A percentile compares a stretch with the other conserved stretches of the same genome.
Evolutionary conservation across 1,140 invertebrate genomes (phyloP).

Genomic region (Pseudobourletiella spinata): DNA sequence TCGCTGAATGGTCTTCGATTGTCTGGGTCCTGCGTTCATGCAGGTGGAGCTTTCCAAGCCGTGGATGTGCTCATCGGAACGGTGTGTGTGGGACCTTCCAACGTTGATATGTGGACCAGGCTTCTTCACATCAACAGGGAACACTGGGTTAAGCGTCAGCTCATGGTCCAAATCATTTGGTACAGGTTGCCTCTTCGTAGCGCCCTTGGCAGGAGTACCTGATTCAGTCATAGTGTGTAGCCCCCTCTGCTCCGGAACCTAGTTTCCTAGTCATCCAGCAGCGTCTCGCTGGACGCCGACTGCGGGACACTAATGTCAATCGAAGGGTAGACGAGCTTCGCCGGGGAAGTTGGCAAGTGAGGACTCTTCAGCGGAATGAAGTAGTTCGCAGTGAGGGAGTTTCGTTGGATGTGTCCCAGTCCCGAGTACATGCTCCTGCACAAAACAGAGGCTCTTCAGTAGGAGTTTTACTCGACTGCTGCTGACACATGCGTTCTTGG

Average conservation of each 20-base stretch:
- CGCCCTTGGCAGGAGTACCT: background rate
- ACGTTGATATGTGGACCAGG: background rate
- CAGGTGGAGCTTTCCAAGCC: too few species aligned
- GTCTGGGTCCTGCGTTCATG: too few species aligned
- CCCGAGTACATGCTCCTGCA: too few species aligned
- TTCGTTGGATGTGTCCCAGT: slow-evolving; percentile 32
- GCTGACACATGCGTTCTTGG: too few species aligned
- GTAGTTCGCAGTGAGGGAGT: slow-evolving; percentile 46
- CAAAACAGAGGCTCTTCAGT: too few species aligned
- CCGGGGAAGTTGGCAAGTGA: slow-evolving; percentile 36
- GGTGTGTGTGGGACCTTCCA: slow-evolving; percentile 13
- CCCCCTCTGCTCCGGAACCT: background rate
- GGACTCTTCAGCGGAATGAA: slow-evolving; percentile 44
- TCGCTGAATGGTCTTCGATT: too few species aligned
- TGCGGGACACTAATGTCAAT: slow-evolving; percentile 37
- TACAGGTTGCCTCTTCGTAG: background rate
- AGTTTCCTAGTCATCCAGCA: slow-evolving; percentile 38
- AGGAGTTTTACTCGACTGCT: too few species aligned
- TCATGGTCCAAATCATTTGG: slow-evolving; percentile 31
- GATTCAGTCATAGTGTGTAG: slow-evolving; percentile 8
- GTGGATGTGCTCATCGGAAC: slow-evolving; percentile 33
- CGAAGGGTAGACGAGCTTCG: slow-evolving; percentile 10
- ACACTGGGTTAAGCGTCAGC: slow-evolving; percentile 28
- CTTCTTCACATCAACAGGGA: slow-evolving; percentile 17
- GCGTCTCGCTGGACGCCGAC: slow-evolving; percentile 41